Evolutionary conservation across 2,113 vertebrate genomes (phyloP).

Genomic region (Romanogobio albipinnatus): DNA sequence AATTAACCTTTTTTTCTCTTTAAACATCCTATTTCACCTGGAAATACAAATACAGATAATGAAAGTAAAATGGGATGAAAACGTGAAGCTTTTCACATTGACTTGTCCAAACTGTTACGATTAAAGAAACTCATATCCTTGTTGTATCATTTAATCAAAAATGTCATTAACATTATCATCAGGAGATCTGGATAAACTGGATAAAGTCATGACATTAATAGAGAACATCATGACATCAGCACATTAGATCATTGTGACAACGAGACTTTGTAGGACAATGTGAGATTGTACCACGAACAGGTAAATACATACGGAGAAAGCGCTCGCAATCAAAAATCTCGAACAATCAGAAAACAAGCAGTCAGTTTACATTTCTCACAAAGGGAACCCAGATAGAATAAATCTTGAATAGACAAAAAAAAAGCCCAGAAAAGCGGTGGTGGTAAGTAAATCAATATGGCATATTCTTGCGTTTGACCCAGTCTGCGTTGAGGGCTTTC

Average conservation of each 20-base stretch:
- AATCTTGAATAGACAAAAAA: conserved; percentile 32
- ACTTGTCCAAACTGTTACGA: no score
- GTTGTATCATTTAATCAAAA: not conserved
- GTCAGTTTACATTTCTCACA: conserved; percentile 46
- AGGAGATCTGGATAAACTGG: not conserved
- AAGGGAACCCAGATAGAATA: conserved; percentile 48
- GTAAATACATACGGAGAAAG: conserved; percentile 24
- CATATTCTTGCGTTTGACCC: conserved; percentile 64
- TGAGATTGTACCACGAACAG: not conserved
- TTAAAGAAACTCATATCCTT: not conserved
- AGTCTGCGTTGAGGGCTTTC: conserved; percentile 60
- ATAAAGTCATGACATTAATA: not conserved
- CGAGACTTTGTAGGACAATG: conserved; percentile 2
- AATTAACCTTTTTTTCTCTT: not conserved
- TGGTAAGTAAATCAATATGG: conserved; percentile 59
- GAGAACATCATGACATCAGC: not conserved
- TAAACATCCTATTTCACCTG: not conserved
- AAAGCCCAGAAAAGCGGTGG: conserved; percentile 6
- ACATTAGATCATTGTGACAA: not conserved
- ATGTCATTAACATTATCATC: not conserved
- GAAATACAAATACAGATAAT: not conserved
- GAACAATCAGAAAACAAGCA: conserved; percentile 48
- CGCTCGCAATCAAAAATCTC: conserved; percentile 25
- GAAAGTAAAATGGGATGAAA: not conserved
- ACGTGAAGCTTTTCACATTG: no score